A percentile compares a stretch with the other conserved stretches of the same genome.
Conservation (phyloP, 1,140 invertebrate genomes). For the Coenobita brevimanus region DNA sequence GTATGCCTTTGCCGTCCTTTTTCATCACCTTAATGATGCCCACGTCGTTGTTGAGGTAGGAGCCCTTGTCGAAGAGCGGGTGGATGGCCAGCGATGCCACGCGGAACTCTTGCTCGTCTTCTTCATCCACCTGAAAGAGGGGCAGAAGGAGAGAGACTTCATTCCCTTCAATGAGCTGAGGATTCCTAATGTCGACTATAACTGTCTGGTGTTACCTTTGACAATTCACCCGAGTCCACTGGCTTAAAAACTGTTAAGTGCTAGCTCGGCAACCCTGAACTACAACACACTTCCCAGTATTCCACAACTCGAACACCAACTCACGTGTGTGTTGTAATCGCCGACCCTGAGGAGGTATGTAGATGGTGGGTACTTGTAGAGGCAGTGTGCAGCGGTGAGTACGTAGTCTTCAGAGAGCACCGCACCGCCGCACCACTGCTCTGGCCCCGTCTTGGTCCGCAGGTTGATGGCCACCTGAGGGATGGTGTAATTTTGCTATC, state of each 20-base stretch:
- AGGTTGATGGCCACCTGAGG: conserved; percentile 81
- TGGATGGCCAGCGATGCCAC: conserved; percentile 63
- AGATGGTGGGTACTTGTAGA: conserved; percentile 80
- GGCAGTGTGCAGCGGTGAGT: conserved; percentile 87
- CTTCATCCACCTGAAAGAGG: conserved; percentile 49
- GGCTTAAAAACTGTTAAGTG: too few species aligned
- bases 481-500: too few species aligned
- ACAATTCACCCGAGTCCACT: too few species aligned
- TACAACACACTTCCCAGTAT: too few species aligned
- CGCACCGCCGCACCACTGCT: conserved; percentile 86
- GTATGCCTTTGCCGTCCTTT: conserved; percentile 60
- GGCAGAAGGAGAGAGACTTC: too few species aligned
- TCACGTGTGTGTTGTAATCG: conserved; percentile 82
- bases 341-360: conserved; percentile 81
- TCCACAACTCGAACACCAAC: too few species aligned
- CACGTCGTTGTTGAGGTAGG: conserved; percentile 73
- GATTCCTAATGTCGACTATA: too few species aligned
- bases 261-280: too few species aligned
- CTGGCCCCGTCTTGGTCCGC: conserved; percentile 75
- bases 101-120: conserved; percentile 69
- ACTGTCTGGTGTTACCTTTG: too few species aligned
- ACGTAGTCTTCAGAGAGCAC: conserved; percentile 81
- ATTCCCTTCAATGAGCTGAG: too few species aligned
- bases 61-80: conserved; percentile 63
- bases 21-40: conserved; percentile 72